Evolutionary conservation across 1,140 invertebrate genomes (phyloP).

Genomic region (Drosophila pachea): DNA sequence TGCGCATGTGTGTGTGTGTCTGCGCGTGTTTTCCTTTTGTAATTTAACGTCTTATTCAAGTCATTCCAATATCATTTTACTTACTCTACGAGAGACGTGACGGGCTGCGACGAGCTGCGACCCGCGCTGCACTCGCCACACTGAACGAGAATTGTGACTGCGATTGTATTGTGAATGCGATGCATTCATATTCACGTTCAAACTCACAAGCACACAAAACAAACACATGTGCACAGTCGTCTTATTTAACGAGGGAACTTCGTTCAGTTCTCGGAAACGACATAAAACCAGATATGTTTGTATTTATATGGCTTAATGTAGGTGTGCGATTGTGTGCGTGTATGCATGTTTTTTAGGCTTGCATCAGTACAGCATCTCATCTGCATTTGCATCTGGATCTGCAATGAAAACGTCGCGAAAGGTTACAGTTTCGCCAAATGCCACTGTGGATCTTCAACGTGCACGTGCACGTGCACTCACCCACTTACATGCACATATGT

Average conservation of each 20-base stretch:
- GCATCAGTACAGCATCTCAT: not conserved
- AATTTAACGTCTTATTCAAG: conserved; percentile 72
- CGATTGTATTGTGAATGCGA: conserved; percentile 17
- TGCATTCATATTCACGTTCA: conserved; percentile 20
- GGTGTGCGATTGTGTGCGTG: conserved; percentile 7
- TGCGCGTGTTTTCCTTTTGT: conserved; percentile 45
- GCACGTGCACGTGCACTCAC: not conserved
- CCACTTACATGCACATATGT: not conserved
- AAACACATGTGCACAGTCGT: conserved; percentile 38
- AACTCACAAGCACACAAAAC: not conserved
- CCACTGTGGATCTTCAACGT: too few species aligned
- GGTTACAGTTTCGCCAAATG: conserved; percentile 9
- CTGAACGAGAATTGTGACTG: not conserved
- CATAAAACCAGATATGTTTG: conserved; percentile 55
- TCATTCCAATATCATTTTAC: conserved; percentile 43
- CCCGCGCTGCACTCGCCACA: not conserved
- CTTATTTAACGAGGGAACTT: conserved; percentile 62
- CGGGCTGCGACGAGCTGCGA: not conserved
- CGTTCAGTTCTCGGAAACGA: conserved; percentile 59
- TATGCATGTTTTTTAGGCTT: conserved; percentile 19
- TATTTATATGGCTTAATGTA: conserved; percentile 3
- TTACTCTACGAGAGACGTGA: conserved; percentile 38
- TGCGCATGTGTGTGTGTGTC: too few species aligned
- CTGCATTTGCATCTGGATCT: conserved; percentile 13
- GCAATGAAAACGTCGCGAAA: conserved; percentile 24